These are phyloP conservation scores for Resseliella maxima DNA, from an alignment of 2,888 invertebrate species.

Conservation along the genomic window DNA sequence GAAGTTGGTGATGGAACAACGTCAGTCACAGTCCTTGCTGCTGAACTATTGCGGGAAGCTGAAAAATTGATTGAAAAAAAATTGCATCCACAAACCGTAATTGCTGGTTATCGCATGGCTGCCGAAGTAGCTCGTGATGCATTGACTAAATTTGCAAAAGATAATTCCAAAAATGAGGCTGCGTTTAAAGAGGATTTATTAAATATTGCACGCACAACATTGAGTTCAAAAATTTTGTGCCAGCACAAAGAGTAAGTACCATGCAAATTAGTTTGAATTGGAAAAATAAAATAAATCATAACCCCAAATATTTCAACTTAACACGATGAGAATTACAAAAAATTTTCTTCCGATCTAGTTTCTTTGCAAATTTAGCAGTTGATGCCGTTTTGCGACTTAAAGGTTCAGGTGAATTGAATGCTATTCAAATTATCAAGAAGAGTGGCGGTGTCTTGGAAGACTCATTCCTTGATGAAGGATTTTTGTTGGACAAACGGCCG, in stretches of 20 bases:
- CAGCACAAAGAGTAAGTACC: slow-evolving; percentile 89
- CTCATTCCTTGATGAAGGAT: slow-evolving; percentile 95
- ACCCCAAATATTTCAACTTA: no score
- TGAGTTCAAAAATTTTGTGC: slow-evolving; percentile 97
- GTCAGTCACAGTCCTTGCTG: slow-evolving; percentile 92
- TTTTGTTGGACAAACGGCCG: slow-evolving; percentile 95
- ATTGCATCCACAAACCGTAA: slow-evolving; percentile 98
- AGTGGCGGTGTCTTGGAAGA: slow-evolving; percentile 92
- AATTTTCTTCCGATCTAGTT: slow-evolving; percentile 65
- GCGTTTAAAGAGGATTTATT: slow-evolving; percentile 88
- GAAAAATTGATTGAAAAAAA: slow-evolving; percentile 93
- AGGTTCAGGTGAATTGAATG: slow-evolving; percentile 93
- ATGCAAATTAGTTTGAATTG: no score
- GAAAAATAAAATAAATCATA: no score
- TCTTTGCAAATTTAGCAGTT: slow-evolving; percentile 94
- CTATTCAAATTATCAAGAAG: slow-evolving; percentile 98
- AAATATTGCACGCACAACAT: slow-evolving; percentile 96
- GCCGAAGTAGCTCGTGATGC: slow-evolving; percentile 86
- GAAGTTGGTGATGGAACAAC: slow-evolving; percentile 99
- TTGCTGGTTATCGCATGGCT: slow-evolving; percentile 94
- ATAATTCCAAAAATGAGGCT: slow-evolving; percentile 83
- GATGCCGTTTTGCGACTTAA: slow-evolving; percentile 95
- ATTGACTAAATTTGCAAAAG: slow-evolving; percentile 80
- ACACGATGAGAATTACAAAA: background rate
- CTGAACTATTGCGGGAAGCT: slow-evolving; percentile 94